A percentile compares a stretch with the other conserved stretches of the same genome.
Conservation (phyloP, 2,113 vertebrate genomes). For the Syngnathus scovelli region DNA sequence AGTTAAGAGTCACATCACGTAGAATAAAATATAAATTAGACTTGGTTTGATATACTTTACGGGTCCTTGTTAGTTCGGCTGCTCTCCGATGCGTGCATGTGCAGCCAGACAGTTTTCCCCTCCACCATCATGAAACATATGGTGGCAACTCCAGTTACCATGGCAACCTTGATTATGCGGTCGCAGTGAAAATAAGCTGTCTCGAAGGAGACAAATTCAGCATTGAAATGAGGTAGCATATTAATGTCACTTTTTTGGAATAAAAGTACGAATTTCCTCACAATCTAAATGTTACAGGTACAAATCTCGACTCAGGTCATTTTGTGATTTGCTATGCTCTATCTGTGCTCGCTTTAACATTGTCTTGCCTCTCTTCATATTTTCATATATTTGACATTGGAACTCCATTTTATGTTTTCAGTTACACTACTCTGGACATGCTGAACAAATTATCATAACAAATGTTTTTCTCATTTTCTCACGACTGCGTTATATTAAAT, state of each 20-base stretch:
- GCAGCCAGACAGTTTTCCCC: slow-evolving; percentile 11
- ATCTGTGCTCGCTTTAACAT: neutral
- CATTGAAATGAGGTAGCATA: slow-evolving; percentile 13
- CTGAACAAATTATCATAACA: too few relatives aligned
- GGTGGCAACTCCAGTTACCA: slow-evolving; percentile 58
- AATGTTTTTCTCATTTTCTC: too few relatives aligned
- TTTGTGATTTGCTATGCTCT: neutral
- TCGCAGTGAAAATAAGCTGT: slow-evolving; percentile 25
- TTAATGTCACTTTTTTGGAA: neutral
- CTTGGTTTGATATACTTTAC: neutral
- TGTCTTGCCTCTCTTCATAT: too few relatives aligned
- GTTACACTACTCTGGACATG: too few relatives aligned
- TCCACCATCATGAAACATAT: slow-evolving; percentile 56
- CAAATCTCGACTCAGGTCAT: neutral
- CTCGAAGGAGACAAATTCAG: slow-evolving; percentile 18
- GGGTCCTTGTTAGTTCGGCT: neutral
- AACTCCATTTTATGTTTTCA: too few relatives aligned
- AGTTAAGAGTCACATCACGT: neutral
- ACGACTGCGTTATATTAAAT: neutral
- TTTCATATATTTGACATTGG: too few relatives aligned
- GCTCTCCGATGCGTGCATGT: slow-evolving; percentile 10
- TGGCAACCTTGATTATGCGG: slow-evolving; percentile 62
- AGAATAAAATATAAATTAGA: neutral
- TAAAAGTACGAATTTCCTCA: neutral
- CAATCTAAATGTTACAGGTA: neutral